Percentiles rank a stretch among this genome's conserved stretches.
Conservation (phyloP, 2,888 invertebrate species). For the Agrochola lychnidis region DNA sequence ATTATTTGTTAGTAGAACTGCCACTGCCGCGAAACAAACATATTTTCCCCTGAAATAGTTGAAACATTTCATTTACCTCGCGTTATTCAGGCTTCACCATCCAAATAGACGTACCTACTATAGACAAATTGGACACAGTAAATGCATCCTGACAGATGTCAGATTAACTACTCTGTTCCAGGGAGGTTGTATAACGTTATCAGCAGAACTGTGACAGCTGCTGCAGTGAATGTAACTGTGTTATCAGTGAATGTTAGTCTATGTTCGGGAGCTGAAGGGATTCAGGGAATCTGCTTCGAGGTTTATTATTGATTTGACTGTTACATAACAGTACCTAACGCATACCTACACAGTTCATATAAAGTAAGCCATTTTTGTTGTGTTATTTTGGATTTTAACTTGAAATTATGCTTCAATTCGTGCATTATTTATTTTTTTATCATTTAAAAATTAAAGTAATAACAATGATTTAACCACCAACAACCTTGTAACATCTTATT, state of each 20-base stretch:
- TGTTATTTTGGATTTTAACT: not conserved
- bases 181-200: not conserved
- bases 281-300: not conserved
- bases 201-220: slow-evolving; percentile 3
- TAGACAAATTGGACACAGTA: not conserved
- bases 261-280: not conserved
- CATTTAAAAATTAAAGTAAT: not conserved
- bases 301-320: not conserved
- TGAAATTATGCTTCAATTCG: too few species aligned
- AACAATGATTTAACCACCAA: not conserved
- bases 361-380: not conserved
- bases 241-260: not conserved
- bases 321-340: not conserved
- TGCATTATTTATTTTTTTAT: too few species aligned
- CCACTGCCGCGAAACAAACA: not conserved
- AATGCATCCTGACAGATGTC: not conserved
- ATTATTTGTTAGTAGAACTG: not conserved
- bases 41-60: not conserved
- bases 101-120: not conserved
- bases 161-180: not conserved
- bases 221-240: not conserved
- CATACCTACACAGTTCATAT: not conserved
- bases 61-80: not conserved
- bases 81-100: not conserved
- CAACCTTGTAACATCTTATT: not conserved